These are phyloP conservation scores for Alca torda DNA, from an alignment of 2,797 vertebrate species.

Conservation along the genomic window DNA sequence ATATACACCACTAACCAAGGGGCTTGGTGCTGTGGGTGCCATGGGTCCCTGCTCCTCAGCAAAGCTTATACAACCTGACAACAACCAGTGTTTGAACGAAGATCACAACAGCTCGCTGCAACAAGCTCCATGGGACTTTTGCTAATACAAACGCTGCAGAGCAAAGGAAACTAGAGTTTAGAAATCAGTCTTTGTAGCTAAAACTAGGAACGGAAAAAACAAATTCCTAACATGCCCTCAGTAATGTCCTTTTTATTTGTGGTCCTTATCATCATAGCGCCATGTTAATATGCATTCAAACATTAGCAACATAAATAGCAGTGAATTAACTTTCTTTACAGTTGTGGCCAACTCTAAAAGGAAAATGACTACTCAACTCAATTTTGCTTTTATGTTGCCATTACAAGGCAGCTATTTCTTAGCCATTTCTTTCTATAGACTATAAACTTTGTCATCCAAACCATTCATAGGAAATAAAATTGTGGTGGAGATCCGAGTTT, in stretches of 20 bases:
- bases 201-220: background rate
- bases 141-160: background rate
- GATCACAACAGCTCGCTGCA: background rate
- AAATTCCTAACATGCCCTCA: background rate
- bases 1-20: background rate
- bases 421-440: background rate
- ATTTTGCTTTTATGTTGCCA: background rate
- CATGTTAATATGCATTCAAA: background rate
- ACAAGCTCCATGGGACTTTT: background rate
- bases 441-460: constrained; percentile 8
- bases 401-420: background rate
- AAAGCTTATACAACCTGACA: background rate
- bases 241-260: background rate
- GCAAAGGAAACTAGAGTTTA: background rate
- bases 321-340: background rate
- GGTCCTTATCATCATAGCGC: background rate
- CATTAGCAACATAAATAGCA: background rate
- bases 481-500: background rate
- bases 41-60: background rate
- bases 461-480: background rate
- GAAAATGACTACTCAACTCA: background rate
- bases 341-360: background rate
- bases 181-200: background rate
- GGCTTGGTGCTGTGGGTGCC: background rate
- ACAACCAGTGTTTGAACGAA: background rate